Evolutionary conservation across 2,888 invertebrate genomes (phyloP).

Genomic region (Nasonia oneida): DNA sequence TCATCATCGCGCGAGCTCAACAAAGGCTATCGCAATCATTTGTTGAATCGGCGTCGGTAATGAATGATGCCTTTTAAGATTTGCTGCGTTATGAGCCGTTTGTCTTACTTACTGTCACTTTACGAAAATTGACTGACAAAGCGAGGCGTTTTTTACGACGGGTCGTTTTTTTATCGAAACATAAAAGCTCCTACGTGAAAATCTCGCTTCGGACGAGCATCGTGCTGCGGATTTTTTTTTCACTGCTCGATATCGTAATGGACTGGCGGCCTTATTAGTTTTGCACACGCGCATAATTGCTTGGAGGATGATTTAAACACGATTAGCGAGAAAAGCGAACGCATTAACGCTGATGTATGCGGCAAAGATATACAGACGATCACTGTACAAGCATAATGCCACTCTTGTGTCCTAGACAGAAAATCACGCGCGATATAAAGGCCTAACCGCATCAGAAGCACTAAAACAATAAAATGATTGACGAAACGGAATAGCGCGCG

Average conservation of each 20-base stretch:
- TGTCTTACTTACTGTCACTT: slow-evolving; percentile 42
- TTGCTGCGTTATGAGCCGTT: background rate
- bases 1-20: background rate
- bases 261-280: background rate
- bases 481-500: background rate
- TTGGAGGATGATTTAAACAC: background rate
- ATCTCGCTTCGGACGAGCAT: background rate
- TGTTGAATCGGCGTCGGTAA: background rate
- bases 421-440: no score
- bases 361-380: background rate
- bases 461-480: no score
- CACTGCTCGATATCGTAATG: no score
- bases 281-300: background rate
- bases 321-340: slow-evolving; percentile 8
- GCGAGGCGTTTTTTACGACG: background rate
- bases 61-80: slow-evolving; percentile 24
- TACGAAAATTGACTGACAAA: background rate
- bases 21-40: background rate
- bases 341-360: background rate
- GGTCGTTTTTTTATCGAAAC: background rate
- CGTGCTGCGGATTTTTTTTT: no score
- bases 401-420: no score
- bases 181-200: background rate
- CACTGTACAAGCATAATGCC: background rate
- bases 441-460: no score